phyloP scores from a whole-genome alignment of 2,797 vertebrate species.

The Sarcoramphus papa region DNA sequence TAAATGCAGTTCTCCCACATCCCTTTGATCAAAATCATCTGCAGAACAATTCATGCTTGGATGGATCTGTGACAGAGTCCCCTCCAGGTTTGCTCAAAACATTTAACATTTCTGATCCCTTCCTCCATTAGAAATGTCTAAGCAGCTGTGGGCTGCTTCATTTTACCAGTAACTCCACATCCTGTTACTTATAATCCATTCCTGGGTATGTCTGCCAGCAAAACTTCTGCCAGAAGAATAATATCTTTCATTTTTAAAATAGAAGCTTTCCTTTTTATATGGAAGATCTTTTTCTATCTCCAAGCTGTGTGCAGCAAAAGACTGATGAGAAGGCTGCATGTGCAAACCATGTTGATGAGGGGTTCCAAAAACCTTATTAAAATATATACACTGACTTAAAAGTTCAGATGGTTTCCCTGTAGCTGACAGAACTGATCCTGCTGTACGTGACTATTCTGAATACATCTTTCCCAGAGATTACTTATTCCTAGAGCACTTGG shows the following conservation, averaged over 20 bases:
- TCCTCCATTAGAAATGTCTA: not conserved
- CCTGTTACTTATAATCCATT: conserved; percentile 15
- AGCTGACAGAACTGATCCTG: not conserved
- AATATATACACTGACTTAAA: not conserved
- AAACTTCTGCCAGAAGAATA: conserved; percentile 22
- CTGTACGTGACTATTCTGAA: not conserved
- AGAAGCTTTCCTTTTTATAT: conserved; percentile 9
- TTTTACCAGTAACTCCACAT: conserved; percentile 11
- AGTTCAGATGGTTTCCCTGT: conserved; percentile 7
- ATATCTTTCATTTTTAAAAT: conserved; percentile 31
- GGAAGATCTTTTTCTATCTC: not conserved
- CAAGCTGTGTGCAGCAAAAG: not conserved
- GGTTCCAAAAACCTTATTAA: conserved; percentile 7
- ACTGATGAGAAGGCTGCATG: conserved; percentile 22
- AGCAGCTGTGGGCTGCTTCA: conserved; percentile 18
- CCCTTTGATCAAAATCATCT: conserved; percentile 32
- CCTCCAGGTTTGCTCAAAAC: conserved; percentile 8
- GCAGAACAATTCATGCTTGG: conserved; percentile 20
- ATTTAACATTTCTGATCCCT: conserved; percentile 16
- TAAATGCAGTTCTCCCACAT: not conserved
- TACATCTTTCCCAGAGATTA: not conserved
- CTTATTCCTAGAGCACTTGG: not conserved
- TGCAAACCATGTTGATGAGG: not conserved
- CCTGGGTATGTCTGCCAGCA: conserved; percentile 10
- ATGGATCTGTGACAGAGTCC: conserved; percentile 16